These are phyloP conservation scores for Cataglyphis hispanica DNA, from an alignment of 1,140 invertebrate genomes.

Conservation along the genomic window DNA sequence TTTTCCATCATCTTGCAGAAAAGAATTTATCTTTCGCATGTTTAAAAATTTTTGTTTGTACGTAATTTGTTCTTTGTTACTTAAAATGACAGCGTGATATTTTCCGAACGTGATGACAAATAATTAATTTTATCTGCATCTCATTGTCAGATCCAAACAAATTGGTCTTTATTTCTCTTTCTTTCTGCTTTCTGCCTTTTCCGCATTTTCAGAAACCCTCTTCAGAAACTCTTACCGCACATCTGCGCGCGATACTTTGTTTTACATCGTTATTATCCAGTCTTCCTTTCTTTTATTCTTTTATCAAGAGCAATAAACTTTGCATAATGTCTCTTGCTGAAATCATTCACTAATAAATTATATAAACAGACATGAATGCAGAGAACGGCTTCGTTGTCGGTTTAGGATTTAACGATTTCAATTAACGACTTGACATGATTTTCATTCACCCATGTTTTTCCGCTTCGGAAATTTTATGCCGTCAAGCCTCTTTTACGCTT, in stretches of 20 bases:
- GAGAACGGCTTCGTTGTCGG: conserved; percentile 30
- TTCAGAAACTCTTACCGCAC: conserved; percentile 52
- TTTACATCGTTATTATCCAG: conserved; percentile 28
- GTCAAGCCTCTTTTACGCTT: conserved; percentile 15
- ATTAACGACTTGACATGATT: conserved; percentile 70
- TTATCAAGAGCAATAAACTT: too few species aligned
- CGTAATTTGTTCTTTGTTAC: conserved; percentile 4
- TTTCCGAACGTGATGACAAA: conserved; percentile 20
- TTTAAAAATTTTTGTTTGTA: conserved; percentile 22
- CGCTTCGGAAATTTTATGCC: not conserved
- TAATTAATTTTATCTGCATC: conserved; percentile 53
- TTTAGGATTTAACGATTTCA: conserved; percentile 77
- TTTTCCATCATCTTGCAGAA: not conserved
- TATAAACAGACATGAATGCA: conserved; percentile 13
- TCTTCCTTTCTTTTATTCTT: not conserved
- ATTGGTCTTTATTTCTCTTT: not conserved
- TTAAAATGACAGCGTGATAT: conserved; percentile 47
- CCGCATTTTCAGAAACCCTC: conserved; percentile 50
- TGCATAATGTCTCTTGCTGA: not conserved
- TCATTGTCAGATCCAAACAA: conserved; percentile 34
- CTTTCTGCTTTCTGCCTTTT: not conserved
- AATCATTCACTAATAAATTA: conserved; percentile 45
- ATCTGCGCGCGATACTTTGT: conserved; percentile 53
- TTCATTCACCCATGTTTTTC: not conserved
- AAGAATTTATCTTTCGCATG: not conserved